Base-by-base conservation (phyloP, 2,888 invertebrate genomes). In the Desoria tigrina region DNA sequence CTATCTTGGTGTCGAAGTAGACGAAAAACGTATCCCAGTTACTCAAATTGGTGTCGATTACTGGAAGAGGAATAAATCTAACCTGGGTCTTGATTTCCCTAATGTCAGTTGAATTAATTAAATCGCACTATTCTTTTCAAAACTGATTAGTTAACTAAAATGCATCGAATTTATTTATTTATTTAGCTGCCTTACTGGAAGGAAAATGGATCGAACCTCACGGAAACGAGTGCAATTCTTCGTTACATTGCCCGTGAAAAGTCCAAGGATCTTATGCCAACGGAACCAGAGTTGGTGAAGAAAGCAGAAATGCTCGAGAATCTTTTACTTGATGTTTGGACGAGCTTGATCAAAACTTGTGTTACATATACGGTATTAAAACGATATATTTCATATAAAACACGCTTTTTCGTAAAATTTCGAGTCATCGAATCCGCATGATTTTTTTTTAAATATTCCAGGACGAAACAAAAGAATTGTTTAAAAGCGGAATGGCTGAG, bases 121-220 rank as follows among this genome's bases (percentile, higher is more conserved):
- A n/a, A 4, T 32, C n/a, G n/a, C 4, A 32, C 11, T 14, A 11
- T 24, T n/a, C 3, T 21, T 51, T 14, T 6, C 16, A n/a, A 26
- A 18, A n/a, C n/a, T n/a, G n/a, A n/a, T n/a, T n/a, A n/a, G n/a
- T n/a, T n/a, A n/a, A n/a, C n/a, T n/a, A n/a, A n/a, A n/a, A n/a
- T n/a, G n/a, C n/a, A n/a, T n/a, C n/a, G n/a, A n/a, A n/a, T n/a
- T n/a, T n/a, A n/a, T n/a, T n/a, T n/a, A n/a, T n/a, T 16, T 49
- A 7, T 53, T 7, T 75, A 81, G 82, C 75, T 82, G 21, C 82
- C 82, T 0, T 82, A 81, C 73, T 81, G 79, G 75, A 79, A 81
- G 23, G 81, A 82, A 74, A 81, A 79, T 0, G 79, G 81, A 42
- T 69, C 79, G 2, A 79, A 79, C 63, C 68, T 81, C 18, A 80